Percentiles rank a stretch among this genome's conserved stretches.
phyloP scores from a whole-genome alignment of 2,113 vertebrate species.

The Plotosus lineatus region DNA sequence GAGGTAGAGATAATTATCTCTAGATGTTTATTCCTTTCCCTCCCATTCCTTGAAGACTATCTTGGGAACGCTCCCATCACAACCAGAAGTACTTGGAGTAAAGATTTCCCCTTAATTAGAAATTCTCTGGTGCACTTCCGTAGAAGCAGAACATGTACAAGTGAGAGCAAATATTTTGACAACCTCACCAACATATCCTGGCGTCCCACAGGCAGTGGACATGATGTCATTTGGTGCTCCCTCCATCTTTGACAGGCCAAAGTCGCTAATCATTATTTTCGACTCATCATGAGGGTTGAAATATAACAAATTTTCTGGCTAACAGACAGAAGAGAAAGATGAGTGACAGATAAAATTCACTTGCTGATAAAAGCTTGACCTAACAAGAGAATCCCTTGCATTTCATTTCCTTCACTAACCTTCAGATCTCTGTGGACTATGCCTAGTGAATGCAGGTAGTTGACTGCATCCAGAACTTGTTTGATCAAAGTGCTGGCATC shows the following conservation, averaged over 20 bases:
- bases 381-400: background rate
- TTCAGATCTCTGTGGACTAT: constrained; percentile 82
- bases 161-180: background rate
- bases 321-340: constrained; percentile 3
- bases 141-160: background rate
- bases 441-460: constrained; percentile 95
- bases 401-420: constrained; percentile 53
- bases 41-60: no score
- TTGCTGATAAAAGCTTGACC: background rate
- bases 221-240: constrained; percentile 90
- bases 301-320: constrained; percentile 98
- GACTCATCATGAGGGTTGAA: constrained; percentile 95
- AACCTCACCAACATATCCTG: constrained; percentile 94
- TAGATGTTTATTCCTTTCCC: no score
- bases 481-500: constrained; percentile 95
- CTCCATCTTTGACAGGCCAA: constrained; percentile 98
- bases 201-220: constrained; percentile 97
- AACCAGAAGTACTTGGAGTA: no score
- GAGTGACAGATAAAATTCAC: background rate
- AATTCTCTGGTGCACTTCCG: background rate
- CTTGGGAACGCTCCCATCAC: no score
- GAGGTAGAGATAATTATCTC: no score
- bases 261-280: constrained; percentile 99
- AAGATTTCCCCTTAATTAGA: no score
- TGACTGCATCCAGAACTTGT: constrained; percentile 94